phyloP scores from a whole-genome alignment of 92 coral and sea anemone genomes.

The Epizoanthus scotinus region DNA sequence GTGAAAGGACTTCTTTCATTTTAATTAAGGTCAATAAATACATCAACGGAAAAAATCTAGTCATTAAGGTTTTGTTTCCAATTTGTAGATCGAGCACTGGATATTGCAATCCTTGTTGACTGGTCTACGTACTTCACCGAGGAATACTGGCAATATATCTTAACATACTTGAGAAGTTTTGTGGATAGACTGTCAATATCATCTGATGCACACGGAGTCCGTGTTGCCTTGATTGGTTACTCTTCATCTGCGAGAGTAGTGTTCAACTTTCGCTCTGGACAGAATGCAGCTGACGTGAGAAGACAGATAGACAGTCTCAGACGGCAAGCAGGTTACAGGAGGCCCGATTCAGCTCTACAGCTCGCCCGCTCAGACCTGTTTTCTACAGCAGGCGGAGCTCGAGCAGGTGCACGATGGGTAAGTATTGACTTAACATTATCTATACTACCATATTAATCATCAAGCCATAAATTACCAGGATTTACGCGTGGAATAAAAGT shows the following conservation, averaged over 20 bases:
- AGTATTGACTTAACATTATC: neutral
- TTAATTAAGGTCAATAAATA: too few species aligned
- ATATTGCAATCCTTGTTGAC: constrained; percentile 36
- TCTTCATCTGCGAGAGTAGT: constrained; percentile 23
- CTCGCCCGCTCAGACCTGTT: constrained; percentile 58
- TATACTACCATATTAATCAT: neutral
- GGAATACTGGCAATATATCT: constrained; percentile 35
- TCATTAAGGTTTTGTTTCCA: neutral
- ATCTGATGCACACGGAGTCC: constrained; percentile 13
- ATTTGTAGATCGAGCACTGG: neutral
- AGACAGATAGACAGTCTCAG: constrained; percentile 50
- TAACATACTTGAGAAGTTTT: constrained; percentile 13
- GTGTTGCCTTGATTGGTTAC: constrained; percentile 38
- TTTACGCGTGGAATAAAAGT: too few species aligned
- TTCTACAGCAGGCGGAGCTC: constrained; percentile 49
- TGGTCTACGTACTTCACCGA: constrained; percentile 39
- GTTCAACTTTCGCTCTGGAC: constrained; percentile 45
- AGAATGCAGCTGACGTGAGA: constrained; percentile 43
- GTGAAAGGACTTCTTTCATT: too few species aligned
- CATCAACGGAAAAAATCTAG: neutral
- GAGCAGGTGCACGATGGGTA: constrained; percentile 69
- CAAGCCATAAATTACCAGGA: too few species aligned
- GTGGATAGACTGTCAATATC: constrained; percentile 16
- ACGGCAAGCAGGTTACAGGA: constrained; percentile 63
- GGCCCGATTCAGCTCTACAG: constrained; percentile 66